phyloP scores from a whole-genome alignment of 2,797 vertebrate species.

The Odontamblyopus rebecca region DNA sequence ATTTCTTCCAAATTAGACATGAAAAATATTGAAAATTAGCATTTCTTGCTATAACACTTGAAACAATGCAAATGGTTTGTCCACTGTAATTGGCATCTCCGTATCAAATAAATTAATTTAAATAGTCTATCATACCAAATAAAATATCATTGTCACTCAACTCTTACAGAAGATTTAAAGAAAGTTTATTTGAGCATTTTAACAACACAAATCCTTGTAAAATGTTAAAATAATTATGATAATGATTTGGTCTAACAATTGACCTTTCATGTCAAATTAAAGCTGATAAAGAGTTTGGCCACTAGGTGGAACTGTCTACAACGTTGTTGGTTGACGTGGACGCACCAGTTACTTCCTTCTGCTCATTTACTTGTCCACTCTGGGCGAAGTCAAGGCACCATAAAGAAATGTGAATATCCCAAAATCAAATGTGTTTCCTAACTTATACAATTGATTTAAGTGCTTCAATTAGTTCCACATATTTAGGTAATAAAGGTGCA shows the following conservation, averaged over 20 bases:
- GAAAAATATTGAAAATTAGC: too few species aligned
- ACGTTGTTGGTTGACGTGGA: not conserved
- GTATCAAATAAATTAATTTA: too few species aligned
- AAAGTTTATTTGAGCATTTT: slow-evolving; percentile 7
- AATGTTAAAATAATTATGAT: slow-evolving; percentile 3
- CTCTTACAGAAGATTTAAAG: not conserved
- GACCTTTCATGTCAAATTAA: slow-evolving; percentile 1
- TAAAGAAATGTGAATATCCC: slow-evolving; percentile 34
- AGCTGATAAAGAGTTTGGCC: slow-evolving; percentile 25
- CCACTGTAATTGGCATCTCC: not conserved
- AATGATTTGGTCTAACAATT: not conserved
- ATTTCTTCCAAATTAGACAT: too few species aligned
- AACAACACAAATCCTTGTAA: not conserved
- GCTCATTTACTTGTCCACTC: not conserved
- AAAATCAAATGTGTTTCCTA: not conserved
- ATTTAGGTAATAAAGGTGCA: not conserved
- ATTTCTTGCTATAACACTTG: too few species aligned
- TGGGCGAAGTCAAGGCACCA: slow-evolving; percentile 44
- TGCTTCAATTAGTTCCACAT: slow-evolving; percentile 1
- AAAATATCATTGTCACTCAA: not conserved
- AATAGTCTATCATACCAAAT: too few species aligned
- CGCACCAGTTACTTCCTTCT: not conserved
- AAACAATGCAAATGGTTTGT: too few species aligned
- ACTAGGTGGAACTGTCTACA: slow-evolving; percentile 56
- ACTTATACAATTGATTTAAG: not conserved